phyloP scores from a whole-genome alignment of 1,140 invertebrate species.

The Drosophila elegans region DNA sequence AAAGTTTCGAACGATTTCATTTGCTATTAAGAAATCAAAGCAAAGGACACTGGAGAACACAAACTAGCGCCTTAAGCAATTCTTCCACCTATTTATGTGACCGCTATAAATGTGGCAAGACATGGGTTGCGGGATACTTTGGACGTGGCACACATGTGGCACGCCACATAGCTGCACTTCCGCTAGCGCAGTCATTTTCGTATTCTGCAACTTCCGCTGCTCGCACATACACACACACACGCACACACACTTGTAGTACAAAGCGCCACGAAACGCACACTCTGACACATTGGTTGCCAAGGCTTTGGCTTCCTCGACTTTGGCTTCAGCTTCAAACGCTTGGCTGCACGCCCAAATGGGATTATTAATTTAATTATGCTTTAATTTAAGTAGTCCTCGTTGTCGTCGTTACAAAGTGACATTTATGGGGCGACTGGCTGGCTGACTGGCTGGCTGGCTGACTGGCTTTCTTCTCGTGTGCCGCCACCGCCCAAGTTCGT shows the following conservation, averaged over 20 bases:
- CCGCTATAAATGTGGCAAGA: slow-evolving; percentile 59
- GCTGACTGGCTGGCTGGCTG: neutral
- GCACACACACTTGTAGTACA: neutral
- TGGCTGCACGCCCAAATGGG: slow-evolving; percentile 75
- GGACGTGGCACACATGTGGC: slow-evolving; percentile 71
- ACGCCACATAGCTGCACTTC: slow-evolving; percentile 82
- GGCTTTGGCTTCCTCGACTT: slow-evolving; percentile 3
- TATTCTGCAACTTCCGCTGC: slow-evolving; percentile 76
- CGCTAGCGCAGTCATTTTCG: slow-evolving; percentile 82
- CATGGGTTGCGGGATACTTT: slow-evolving; percentile 52
- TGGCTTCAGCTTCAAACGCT: slow-evolving; percentile 28
- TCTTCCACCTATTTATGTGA: slow-evolving; percentile 38
- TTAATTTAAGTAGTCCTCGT: slow-evolving; percentile 82
- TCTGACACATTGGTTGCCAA: slow-evolving; percentile 18
- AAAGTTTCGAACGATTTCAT: neutral
- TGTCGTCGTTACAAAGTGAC: slow-evolving; percentile 70
- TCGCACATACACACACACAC: slow-evolving; percentile 24
- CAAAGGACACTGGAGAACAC: neutral
- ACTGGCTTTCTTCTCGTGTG: neutral
- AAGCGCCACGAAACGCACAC: slow-evolving; percentile 2
- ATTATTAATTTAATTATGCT: slow-evolving; percentile 84
- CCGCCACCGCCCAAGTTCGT: slow-evolving; percentile 11
- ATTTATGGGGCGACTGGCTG: slow-evolving; percentile 40
- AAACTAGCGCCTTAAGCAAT: neutral
- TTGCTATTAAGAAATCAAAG: neutral